phyloP scores from a whole-genome alignment of 2,113 vertebrate species.

The Labrus mixtus region DNA sequence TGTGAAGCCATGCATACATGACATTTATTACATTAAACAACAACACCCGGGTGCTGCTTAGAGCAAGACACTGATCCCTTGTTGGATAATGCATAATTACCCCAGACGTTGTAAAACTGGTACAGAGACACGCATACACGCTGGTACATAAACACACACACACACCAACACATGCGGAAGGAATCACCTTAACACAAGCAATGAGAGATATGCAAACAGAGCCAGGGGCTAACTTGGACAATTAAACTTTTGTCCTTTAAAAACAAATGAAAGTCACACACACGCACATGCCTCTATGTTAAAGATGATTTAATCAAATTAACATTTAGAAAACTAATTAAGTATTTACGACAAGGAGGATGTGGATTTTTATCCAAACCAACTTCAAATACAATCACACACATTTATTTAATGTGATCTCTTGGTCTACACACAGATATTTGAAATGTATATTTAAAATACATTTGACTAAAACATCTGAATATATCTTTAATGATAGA shows the following conservation, averaged over 20 bases:
- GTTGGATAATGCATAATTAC: conserved; percentile 74
- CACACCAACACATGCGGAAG: background rate
- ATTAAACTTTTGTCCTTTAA: background rate
- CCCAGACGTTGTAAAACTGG: conserved; percentile 56
- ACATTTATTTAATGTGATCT: too few relatives aligned
- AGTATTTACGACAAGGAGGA: too few relatives aligned
- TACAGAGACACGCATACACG: conserved; percentile 1
- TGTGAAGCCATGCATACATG: conserved; percentile 84
- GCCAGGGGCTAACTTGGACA: background rate
- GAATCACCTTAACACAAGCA: conserved; percentile 9
- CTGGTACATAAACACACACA: background rate
- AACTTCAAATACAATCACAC: too few relatives aligned
- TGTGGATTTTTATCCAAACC: too few relatives aligned
- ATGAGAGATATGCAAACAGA: background rate
- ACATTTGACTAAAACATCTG: too few relatives aligned
- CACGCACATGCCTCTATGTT: too few relatives aligned
- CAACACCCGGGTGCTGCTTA: conserved; percentile 76
- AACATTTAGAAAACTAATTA: too few relatives aligned
- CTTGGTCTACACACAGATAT: too few relatives aligned
- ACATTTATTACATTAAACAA: conserved; percentile 86
- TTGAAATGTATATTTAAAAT: too few relatives aligned
- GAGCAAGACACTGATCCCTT: conserved; percentile 70
- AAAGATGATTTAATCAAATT: too few relatives aligned
- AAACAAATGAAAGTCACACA: conserved; percentile 8
- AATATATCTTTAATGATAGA: too few relatives aligned